Evolutionary conservation across 37 sponge, comb jelly and placozoan genomes (phyloP).

Genomic region (Tethya wilhelma): DNA sequence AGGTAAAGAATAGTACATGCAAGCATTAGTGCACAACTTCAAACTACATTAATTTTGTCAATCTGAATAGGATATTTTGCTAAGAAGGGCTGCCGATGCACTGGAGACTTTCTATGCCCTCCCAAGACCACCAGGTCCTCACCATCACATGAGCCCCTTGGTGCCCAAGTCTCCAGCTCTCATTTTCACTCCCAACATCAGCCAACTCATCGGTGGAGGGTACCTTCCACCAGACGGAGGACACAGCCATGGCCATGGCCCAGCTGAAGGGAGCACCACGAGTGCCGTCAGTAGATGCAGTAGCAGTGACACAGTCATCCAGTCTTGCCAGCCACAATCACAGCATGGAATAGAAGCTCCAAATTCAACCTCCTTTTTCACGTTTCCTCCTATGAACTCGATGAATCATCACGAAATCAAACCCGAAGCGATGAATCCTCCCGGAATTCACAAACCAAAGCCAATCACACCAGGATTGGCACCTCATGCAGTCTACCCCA

Average conservation of each 20-base stretch:
- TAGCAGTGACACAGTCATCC: constrained; percentile 14
- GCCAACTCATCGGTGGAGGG: not conserved
- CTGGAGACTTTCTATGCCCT: constrained; percentile 53
- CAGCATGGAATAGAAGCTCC: not conserved
- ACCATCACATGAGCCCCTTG: constrained; percentile 25
- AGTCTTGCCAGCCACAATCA: not conserved
- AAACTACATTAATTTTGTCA: not conserved
- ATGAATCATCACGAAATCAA: not conserved
- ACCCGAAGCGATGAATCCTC: not conserved
- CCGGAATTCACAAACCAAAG: constrained; percentile 37
- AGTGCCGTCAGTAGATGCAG: constrained; percentile 35
- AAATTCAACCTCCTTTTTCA: constrained; percentile 22
- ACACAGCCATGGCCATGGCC: not conserved
- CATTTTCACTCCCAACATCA: constrained; percentile 32
- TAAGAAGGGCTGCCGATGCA: constrained; percentile 70
- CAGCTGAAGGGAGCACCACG: constrained; percentile 17
- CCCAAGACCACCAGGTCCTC: constrained; percentile 25
- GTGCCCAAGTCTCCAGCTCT: constrained; percentile 11
- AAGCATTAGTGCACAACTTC: not conserved
- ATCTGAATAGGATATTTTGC: constrained; percentile 47
- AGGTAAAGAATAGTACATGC: constrained; percentile 23
- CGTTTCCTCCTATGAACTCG: not conserved
- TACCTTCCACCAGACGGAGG: not conserved
- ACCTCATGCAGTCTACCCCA: constrained; percentile 32
- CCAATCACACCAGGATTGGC: constrained; percentile 46